Percentiles rank a stretch among this genome's conserved stretches.
Evolutionary conservation across 2,888 invertebrate genomes (phyloP).

Genomic region (Lasioglossum leucozonium): DNA sequence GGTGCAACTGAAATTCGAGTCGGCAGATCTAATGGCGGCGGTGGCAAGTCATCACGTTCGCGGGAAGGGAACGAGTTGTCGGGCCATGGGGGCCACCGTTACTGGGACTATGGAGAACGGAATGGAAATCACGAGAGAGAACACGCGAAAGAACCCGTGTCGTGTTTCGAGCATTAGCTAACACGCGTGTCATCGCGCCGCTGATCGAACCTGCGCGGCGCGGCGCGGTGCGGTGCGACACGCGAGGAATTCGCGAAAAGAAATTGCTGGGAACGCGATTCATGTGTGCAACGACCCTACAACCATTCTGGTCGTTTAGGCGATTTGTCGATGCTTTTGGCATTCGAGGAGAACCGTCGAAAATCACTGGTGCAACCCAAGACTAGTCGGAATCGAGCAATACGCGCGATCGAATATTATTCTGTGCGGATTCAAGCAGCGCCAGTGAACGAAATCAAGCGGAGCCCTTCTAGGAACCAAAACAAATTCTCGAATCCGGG

Average conservation of each 20-base stretch:
- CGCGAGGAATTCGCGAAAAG: conserved; percentile 54
- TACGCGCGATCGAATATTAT: no score
- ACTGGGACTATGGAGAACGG: conserved; percentile 50
- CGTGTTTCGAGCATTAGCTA: conserved; percentile 76
- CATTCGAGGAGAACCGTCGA: neutral
- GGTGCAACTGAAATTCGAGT: conserved; percentile 81
- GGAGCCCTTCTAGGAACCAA: no score
- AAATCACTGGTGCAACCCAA: no score
- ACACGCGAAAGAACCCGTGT: conserved; percentile 62
- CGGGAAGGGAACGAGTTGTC: conserved; percentile 9
- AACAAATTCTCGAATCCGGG: no score
- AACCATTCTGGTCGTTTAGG: neutral
- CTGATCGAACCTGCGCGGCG: conserved; percentile 60
- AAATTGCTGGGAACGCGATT: conserved; percentile 27
- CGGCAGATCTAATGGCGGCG: conserved; percentile 81
- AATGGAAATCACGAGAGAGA: conserved; percentile 55
- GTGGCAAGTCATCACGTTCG: conserved; percentile 80
- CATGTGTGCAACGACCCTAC: neutral
- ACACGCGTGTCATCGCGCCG: conserved; percentile 77
- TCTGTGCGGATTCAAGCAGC: no score
- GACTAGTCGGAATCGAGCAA: no score
- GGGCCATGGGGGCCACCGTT: conserved; percentile 47
- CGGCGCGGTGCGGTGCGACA: no score
- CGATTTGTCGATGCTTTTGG: neutral
- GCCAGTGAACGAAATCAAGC: no score